A percentile compares a stretch with the other conserved stretches of the same genome.
Conservation (phyloP, 2,113 vertebrate genomes). For the Propithecus coquereli region DNA sequence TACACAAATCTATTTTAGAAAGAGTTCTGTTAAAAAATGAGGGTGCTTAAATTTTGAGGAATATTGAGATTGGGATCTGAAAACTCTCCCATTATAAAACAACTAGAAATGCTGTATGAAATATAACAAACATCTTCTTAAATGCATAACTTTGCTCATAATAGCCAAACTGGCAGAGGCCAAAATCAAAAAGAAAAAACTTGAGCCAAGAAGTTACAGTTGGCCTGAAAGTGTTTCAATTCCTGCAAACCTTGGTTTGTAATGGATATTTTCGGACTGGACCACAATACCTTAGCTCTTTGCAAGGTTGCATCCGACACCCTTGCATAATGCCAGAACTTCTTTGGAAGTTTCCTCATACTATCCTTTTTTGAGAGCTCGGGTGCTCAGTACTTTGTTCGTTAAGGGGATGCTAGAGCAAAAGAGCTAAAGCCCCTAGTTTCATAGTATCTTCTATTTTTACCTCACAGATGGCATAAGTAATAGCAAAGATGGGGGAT, state of each 20-base stretch:
- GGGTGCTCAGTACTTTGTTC: neutral
- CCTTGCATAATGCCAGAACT: neutral
- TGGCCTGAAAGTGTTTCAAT: neutral
- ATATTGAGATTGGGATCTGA: neutral
- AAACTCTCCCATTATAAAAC: neutral
- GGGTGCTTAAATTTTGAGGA: neutral
- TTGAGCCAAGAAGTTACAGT: neutral
- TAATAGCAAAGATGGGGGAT: neutral
- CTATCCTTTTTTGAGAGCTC: neutral
- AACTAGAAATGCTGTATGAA: neutral
- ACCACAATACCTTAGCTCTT: neutral
- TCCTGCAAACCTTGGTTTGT: neutral
- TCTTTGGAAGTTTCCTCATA: neutral
- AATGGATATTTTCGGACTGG: neutral
- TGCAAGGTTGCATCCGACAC: neutral
- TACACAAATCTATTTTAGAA: constrained; percentile 9
- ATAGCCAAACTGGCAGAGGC: neutral
- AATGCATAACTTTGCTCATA: neutral
- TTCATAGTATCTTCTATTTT: neutral
- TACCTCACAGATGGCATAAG: neutral
- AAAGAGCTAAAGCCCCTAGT: neutral
- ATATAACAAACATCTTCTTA: neutral
- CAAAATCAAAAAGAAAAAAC: neutral
- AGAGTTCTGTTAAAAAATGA: neutral
- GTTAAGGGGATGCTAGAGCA: neutral